Evolutionary conservation across 2,888 invertebrate species (phyloP).

Genomic region (Maniola hyperantus): DNA sequence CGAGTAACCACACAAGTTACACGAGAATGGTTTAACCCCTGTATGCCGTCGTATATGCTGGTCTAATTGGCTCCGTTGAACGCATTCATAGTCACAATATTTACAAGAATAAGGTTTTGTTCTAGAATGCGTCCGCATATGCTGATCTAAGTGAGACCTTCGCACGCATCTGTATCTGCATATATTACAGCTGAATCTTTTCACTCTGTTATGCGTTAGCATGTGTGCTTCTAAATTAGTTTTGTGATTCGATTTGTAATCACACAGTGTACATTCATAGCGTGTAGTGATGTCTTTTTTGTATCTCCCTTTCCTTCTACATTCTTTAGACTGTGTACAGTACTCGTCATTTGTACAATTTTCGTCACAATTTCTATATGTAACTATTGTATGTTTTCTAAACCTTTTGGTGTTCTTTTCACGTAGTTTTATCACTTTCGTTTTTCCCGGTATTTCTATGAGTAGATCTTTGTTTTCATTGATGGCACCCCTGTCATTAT

Average conservation of each 20-base stretch:
- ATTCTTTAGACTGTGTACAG: background rate
- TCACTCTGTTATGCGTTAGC: background rate
- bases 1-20: background rate
- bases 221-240: background rate
- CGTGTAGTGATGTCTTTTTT: background rate
- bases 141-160: background rate
- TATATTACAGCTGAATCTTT: background rate
- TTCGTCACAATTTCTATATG: background rate
- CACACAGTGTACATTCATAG: background rate
- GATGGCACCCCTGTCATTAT: background rate
- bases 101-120: constrained; percentile 1
- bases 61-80: background rate
- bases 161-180: background rate
- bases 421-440: background rate
- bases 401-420: background rate
- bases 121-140: background rate
- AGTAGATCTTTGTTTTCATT: background rate
- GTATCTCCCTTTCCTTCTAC: background rate
- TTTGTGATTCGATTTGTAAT: background rate
- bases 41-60: background rate
- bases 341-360: background rate
- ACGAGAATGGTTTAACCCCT: background rate
- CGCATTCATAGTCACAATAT: background rate
- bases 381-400: background rate
- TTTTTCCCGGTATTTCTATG: background rate